phyloP scores from a whole-genome alignment of 2,888 invertebrate species.

The Acanthopleura granulata region DNA sequence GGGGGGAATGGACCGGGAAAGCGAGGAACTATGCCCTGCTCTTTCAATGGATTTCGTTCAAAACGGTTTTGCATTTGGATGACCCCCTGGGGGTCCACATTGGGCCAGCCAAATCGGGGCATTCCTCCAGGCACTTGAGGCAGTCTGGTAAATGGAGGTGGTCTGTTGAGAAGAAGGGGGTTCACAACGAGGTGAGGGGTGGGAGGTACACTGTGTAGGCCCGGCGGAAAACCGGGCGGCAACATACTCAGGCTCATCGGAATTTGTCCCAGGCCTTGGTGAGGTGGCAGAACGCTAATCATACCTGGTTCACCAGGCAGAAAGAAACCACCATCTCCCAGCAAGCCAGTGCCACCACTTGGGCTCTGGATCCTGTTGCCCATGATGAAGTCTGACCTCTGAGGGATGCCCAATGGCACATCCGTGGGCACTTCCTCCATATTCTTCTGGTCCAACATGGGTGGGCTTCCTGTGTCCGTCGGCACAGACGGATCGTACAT shows the following conservation, averaged over 20 bases:
- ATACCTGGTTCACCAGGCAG: constrained; percentile 18
- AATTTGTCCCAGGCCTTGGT: not conserved
- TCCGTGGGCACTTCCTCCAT: no score
- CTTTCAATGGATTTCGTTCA: not conserved
- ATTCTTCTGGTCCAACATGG: no score
- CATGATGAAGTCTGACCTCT: no score
- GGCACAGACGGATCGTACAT: constrained; percentile 21
- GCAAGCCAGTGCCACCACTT: not conserved
- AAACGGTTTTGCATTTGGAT: constrained; percentile 10
- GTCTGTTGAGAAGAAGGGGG: constrained; percentile 43
- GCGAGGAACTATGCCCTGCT: not conserved
- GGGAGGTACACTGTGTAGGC: constrained; percentile 1
- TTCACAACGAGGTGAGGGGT: constrained; percentile 41
- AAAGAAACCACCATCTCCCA: constrained; percentile 1
- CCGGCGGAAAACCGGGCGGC: constrained; percentile 11
- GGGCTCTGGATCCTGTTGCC: no score
- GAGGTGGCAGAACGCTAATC: constrained; percentile 2
- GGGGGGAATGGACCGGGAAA: constrained; percentile 22
- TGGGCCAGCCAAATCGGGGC: constrained; percentile 17
- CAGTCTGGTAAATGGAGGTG: constrained; percentile 34
- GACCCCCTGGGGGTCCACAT: not conserved
- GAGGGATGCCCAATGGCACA: no score
- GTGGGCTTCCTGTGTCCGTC: constrained; percentile 16
- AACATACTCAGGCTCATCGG: constrained; percentile 17
- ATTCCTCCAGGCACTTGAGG: constrained; percentile 29